Evolutionary conservation across 2,888 invertebrate genomes (phyloP), one percentile per base, ranked within the genome.

Genomic region (Pteria penguin): DNA sequence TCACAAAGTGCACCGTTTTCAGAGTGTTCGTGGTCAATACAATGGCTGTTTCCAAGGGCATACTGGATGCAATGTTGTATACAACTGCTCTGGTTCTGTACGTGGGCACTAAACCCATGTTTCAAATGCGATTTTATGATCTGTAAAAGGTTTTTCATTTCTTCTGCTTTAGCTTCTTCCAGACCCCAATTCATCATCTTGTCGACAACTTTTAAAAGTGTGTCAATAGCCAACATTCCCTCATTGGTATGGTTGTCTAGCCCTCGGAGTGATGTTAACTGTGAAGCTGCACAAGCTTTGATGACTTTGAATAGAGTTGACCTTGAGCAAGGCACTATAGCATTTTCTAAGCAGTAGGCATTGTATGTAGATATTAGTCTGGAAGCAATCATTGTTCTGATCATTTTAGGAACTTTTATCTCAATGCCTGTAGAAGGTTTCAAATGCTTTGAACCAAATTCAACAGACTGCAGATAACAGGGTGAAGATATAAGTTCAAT

Each of bases 291-390:
- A 45, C 45, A 45, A 45, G 45, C 45, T 45, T 45, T 45, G 8
- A 45, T 18, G 8, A 45, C 45, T 45, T 45, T 45, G 45, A 45
- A 45, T 45, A 45, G 45, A 14, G 45, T 45, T 45, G 45, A 8
- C 8, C 18, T 45, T 45, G 45, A 45, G 11, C 11, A 18, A 14
- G 45, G 45, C 18, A 18, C 18, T 14, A 45, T 45, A 45, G 8
- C 45, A 45, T 45, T 45, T 45, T 45, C 45, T 18, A 14, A 18
- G 45, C 45, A 45, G 22, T 67, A 67, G 2, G 31, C 57, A 14
- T 54, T 14, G 32, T 67, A 67, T 55, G 57, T 32, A 26, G 26
- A 27, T n/a, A 67, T 67, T 2, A 67, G 57, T 55, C 67, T 54
- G 4, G 67, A 14, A 22, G 67, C 27, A 8, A 67, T 67, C n/a